These are phyloP conservation scores for Lepidonotus clava DNA, from an alignment of 2,888 invertebrate species.

Conservation along the genomic window DNA sequence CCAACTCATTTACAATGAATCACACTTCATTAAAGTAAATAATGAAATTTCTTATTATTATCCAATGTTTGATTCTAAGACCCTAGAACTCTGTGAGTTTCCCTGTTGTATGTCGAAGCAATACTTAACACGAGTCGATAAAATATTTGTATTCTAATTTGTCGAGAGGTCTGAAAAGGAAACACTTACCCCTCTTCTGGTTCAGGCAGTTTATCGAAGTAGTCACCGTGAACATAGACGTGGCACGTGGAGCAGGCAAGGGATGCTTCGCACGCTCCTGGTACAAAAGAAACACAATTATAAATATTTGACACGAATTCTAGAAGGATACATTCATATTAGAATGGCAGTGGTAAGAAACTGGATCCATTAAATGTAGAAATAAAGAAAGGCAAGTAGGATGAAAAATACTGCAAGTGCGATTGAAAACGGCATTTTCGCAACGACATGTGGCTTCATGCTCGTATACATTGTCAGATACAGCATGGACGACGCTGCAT, in stretches of 20 bases:
- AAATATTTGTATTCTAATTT: too few species aligned
- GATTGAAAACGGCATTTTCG: too few species aligned
- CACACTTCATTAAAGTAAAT: too few species aligned
- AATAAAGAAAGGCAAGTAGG: neutral
- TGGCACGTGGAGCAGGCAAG: conserved; percentile 99
- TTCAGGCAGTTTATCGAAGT: conserved; percentile 86
- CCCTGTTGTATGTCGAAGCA: too few species aligned
- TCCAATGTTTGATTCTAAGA: too few species aligned
- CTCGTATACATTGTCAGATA: too few species aligned
- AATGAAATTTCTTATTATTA: too few species aligned
- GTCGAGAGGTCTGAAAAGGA: neutral
- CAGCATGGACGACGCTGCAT: too few species aligned
- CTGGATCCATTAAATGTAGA: neutral
- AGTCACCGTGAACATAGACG: conserved; percentile 91
- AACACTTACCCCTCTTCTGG: conserved; percentile 86
- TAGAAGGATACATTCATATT: neutral
- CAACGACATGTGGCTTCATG: too few species aligned
- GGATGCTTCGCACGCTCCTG: conserved; percentile 98
- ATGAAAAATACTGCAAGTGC: neutral
- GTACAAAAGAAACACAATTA: conserved; percentile 21
- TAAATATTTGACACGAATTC: neutral
- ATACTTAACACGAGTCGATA: too few species aligned
- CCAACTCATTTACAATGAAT: too few species aligned
- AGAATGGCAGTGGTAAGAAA: neutral
- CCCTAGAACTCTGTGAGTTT: too few species aligned